phyloP scores from a whole-genome alignment of 2,113 vertebrate species.

The Recurvirostra avosetta region DNA sequence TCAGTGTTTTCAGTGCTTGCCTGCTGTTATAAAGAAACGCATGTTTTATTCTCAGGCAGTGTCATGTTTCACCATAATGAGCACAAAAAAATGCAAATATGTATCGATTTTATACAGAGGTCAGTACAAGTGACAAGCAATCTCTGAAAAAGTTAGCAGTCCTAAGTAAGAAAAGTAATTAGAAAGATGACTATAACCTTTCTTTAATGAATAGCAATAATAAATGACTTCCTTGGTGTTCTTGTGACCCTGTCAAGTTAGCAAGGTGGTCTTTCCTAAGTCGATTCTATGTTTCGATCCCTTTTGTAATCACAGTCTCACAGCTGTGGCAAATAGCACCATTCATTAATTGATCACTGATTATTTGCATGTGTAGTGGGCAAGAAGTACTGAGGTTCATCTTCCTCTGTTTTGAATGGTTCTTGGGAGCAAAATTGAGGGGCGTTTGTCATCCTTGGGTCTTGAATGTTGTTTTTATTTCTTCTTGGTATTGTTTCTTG shows the following conservation, averaged over 20 bases:
- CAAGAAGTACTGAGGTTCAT: conserved; percentile 15
- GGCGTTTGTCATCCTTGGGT: conserved; percentile 17
- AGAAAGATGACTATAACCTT: conserved; percentile 67
- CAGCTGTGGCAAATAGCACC: conserved; percentile 27
- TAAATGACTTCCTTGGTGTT: conserved; percentile 65
- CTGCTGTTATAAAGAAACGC: neutral
- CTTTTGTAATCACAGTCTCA: conserved; percentile 44
- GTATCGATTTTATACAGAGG: conserved; percentile 70
- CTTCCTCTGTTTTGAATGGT: conserved; percentile 1
- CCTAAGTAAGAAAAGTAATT: conserved; percentile 71
- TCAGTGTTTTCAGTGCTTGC: neutral
- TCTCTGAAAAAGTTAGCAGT: conserved; percentile 57
- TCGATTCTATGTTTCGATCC: conserved; percentile 42
- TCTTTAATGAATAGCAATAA: conserved; percentile 73
- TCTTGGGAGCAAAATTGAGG: neutral
- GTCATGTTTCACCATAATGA: conserved; percentile 62
- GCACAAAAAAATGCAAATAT: conserved; percentile 67
- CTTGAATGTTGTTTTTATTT: neutral
- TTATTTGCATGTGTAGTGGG: conserved; percentile 2
- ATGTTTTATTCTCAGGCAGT: conserved; percentile 44
- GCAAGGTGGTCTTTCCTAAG: conserved; percentile 33
- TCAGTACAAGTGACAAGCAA: conserved; percentile 66
- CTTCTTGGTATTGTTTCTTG: conserved; percentile 1
- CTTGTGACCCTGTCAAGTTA: conserved; percentile 63
- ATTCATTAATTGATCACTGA: conserved; percentile 52